Evolutionary conservation across 2,113 vertebrate species (phyloP), one percentile per base, ranked within the genome.

Genomic region (Pedionomus torquatus): DNA sequence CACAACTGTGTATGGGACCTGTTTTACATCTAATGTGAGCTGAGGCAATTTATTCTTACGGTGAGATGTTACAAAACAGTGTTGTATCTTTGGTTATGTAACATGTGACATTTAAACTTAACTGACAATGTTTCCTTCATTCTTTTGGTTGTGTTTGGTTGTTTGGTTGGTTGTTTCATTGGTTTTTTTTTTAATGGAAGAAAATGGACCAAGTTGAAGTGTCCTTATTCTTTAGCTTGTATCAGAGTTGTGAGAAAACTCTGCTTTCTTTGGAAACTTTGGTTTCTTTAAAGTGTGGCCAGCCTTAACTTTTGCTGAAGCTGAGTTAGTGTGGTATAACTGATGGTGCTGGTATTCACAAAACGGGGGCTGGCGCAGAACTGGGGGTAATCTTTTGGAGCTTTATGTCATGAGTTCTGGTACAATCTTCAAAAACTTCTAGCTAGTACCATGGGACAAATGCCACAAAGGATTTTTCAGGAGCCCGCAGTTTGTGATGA

Each of bases 221-320:
- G 84, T n/a, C 92, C 91, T 97, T 95, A 89, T 55, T 87, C 52
- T 69, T 86, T 70, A 85, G 31, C 41, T 93, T 51, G 0, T 71
- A 52, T 55, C 30, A 65, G 48, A 92, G 74, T 78, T 87, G 39
- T 82, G 18, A 51, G 44, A 89, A 87, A 70, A 72, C 19, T 17
- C 13, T 77, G 24, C 15, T 94, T 81, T 74, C 13, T 90, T 61
- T 51, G 51, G 83, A 66, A 63, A 74, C 12, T 58, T 77, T 7
- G 77, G 17, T 64, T 87, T 81, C 20, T 87, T 87, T 58, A 54
- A 69, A 74, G 48, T 68, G 69, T 30, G 76, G 44, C 66, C 87
- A 80, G 26, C 51, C 57, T 80, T 39, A 93, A 51, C 65, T 79
- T 82, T 54, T 81, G 41, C 33, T 79, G 72, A 44, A 58, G 71